phyloP scores from a whole-genome alignment of 2,113 vertebrate species.

The Meriones unguiculatus region DNA sequence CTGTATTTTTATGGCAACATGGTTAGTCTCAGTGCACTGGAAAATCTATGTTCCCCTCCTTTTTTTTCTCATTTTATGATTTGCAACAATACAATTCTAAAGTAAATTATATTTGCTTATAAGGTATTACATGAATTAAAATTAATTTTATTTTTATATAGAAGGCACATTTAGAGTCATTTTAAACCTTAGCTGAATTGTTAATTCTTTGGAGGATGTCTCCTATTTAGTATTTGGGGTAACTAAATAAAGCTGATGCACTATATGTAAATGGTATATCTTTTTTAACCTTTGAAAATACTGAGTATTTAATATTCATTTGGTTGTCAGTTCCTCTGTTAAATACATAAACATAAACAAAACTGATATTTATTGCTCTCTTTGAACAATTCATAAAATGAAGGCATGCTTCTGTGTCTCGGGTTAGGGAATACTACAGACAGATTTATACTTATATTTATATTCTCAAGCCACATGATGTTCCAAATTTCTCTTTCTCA shows the following conservation, averaged over 20 bases:
- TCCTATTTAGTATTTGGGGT: not conserved
- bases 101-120: not conserved
- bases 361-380: not conserved
- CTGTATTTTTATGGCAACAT: not conserved
- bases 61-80: not conserved
- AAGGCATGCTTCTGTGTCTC: not conserved
- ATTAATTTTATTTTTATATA: constrained; percentile 38
- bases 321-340: not conserved
- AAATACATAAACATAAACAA: not conserved
- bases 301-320: not conserved
- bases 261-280: not conserved
- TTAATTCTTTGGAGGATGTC: not conserved
- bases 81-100: constrained; percentile 10
- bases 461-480: too few relatives aligned
- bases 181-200: not conserved
- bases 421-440: not conserved
- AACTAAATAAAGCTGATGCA: too few relatives aligned
- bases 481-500: not conserved
- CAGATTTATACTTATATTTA: not conserved
- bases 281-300: not conserved
- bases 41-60: constrained; percentile 26
- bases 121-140: not conserved
- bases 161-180: not conserved
- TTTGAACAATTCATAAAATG: not conserved
- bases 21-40: not conserved